Evolutionary conservation across 2,888 invertebrate species (phyloP).

Genomic region (Drepanosiphum platanoidis): DNA sequence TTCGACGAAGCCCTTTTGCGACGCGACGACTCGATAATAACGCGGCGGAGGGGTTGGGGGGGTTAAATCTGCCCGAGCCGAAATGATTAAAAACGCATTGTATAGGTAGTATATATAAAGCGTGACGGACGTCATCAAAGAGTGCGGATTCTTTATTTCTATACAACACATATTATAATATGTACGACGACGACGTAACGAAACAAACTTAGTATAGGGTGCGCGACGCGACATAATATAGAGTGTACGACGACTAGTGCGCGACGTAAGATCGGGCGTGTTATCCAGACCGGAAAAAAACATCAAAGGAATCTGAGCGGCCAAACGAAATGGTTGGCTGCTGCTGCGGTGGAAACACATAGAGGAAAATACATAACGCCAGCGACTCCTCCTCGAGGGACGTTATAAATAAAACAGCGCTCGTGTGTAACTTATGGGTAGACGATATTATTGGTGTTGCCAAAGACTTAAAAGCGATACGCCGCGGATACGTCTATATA

Average conservation of each 20-base stretch:
- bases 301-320: constrained; percentile 34
- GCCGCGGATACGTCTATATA: no score
- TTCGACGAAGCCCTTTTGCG: constrained; percentile 22
- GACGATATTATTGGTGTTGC: constrained; percentile 42
- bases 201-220: no score
- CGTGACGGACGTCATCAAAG: no score
- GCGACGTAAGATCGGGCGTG: neutral
- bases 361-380: constrained; percentile 2
- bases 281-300: constrained; percentile 39
- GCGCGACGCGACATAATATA: no score
- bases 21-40: neutral
- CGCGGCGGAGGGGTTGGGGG: neutral
- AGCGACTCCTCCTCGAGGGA: neutral
- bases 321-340: neutral
- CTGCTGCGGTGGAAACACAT: neutral
- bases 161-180: neutral
- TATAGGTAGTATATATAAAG: neutral
- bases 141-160: neutral
- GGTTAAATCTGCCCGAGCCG: no score
- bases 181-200: neutral
- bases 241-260: neutral
- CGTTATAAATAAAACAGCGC: constrained; percentile 45
- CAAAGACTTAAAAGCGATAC: constrained; percentile 42
- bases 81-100: constrained; percentile 17
- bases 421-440: constrained; percentile 13